Evolutionary conservation across 2,888 invertebrate species (phyloP), one percentile per base, ranked within the genome.

Genomic region (Lypha dubia): DNA sequence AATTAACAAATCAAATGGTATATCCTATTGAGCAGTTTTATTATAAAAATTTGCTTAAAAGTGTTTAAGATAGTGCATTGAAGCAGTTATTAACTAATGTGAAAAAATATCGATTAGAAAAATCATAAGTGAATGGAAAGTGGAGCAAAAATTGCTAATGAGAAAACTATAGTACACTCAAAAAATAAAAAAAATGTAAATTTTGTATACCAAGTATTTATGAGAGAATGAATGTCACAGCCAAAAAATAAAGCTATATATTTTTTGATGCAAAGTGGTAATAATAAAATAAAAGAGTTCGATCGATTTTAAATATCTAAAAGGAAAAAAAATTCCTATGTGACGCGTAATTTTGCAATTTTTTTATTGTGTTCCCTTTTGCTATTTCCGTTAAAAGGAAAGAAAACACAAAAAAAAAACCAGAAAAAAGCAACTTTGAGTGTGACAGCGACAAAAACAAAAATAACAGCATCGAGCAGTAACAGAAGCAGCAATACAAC

Each of bases 71-170:
- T 35, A 51, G n/a, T 68, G 35, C 1, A 53, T 32, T n/a, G 44
- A 65, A 79, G 49, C 65, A 62, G 15, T 44, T 62, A 22, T 58
- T 60, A 73, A 58, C 68, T 32, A 20, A 83, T 71, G 51, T 76
- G 58, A 68, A 75, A 73, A 86, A 86, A 86, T 86, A 87, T 87
- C 86, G 87, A 87, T 87, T 87, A 85, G 83, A 76, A 82, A 83
- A 82, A 81, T 81, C 68, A 81, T 51, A 71, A 85, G 83, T 87
- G 85, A 85, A 85, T 77, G 82, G 82, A 87, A 87, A 87, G 87
- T 87, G 87, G 87, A 87, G 82, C 87, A 87, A 80, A 86, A 86
- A 79, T 76, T 85, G 86, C 79, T 84, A 82, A 82, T 80, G 80
- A 79, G 81, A 73, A 84, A 77, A 74, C 73, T 81, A 49, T 63